phyloP scores from a whole-genome alignment of 2,888 invertebrate species.

The Patella ulyssiponensis region DNA sequence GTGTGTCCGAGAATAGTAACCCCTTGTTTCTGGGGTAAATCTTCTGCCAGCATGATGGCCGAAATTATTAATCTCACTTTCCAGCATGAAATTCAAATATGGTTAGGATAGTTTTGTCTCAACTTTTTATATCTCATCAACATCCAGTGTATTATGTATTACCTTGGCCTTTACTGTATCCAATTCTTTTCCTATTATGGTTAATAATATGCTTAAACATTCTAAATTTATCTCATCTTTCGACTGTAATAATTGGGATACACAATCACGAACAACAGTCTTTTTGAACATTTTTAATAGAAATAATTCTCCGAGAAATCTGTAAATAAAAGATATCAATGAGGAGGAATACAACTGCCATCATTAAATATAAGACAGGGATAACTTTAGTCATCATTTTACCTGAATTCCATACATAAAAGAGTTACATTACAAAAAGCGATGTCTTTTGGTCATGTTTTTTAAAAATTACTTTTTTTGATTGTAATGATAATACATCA shows the following conservation, averaged over 20 bases:
- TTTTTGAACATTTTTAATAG: constrained; percentile 90
- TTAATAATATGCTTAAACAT: constrained; percentile 91
- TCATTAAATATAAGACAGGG: too few relatives aligned
- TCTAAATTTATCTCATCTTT: constrained; percentile 92
- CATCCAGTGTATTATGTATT: constrained; percentile 13
- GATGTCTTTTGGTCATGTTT: too few relatives aligned
- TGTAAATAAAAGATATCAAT: constrained; percentile 50
- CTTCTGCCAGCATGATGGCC: too few relatives aligned
- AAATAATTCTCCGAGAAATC: constrained; percentile 88
- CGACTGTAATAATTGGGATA: constrained; percentile 82
- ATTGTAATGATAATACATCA: too few relatives aligned
- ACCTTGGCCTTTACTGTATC: constrained; percentile 74
- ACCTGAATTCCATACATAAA: too few relatives aligned
- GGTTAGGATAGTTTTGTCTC: too few relatives aligned
- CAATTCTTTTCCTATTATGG: constrained; percentile 90
- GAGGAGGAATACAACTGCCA: not conserved
- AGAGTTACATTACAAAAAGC: too few relatives aligned
- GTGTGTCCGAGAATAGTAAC: not conserved
- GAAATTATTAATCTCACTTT: too few relatives aligned
- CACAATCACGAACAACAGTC: constrained; percentile 90
- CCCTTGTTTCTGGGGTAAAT: too few relatives aligned
- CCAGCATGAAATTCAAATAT: too few relatives aligned
- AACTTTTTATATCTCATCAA: not conserved
- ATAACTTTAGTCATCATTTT: too few relatives aligned
- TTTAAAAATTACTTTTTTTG: too few relatives aligned